A percentile compares a stretch with the other conserved stretches of the same genome.
Evolutionary conservation across 2,797 vertebrate species (phyloP).

Genomic region (Cercopithecus neglectus): DNA sequence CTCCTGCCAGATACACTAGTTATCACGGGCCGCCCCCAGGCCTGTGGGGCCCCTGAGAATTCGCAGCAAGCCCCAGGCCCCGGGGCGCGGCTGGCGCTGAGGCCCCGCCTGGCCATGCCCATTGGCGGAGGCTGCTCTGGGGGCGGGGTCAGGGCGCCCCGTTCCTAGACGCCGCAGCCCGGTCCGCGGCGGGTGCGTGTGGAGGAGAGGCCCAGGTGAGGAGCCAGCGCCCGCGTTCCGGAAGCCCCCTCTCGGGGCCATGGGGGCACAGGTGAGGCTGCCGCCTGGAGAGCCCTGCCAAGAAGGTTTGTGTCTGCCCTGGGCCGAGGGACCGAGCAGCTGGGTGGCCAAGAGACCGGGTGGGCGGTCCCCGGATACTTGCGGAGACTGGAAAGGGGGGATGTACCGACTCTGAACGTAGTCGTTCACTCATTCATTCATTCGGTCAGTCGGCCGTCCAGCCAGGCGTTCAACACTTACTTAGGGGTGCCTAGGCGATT

Average conservation of each 20-base stretch:
- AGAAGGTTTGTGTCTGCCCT: slow-evolving; percentile 68
- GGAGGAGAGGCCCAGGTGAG: neutral
- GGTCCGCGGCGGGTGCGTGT: fast-evolving
- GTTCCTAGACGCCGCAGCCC: fast-evolving
- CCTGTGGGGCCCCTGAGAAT: neutral
- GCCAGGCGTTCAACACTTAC: neutral
- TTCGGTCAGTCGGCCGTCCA: neutral
- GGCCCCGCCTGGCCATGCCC: neutral
- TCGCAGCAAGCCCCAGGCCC: fast-evolving
- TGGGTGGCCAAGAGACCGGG: neutral
- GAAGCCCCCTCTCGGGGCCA: neutral
- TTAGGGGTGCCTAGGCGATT: neutral
- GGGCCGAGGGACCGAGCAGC: neutral
- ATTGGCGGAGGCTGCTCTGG: neutral
- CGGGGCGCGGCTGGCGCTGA: neutral
- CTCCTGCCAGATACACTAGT: fast-evolving
- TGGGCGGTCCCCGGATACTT: neutral
- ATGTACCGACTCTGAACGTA: neutral
- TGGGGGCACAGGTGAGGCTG: slow-evolving; percentile 69
- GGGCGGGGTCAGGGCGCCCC: neutral
- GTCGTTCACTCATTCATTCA: neutral
- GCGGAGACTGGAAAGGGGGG: neutral
- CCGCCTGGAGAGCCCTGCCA: slow-evolving; percentile 58
- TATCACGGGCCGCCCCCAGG: fast-evolving
- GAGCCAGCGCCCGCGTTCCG: fast-evolving